Base-by-base conservation (phyloP, 2,888 invertebrate genomes). In the Leptinotarsa haldemani region DNA sequence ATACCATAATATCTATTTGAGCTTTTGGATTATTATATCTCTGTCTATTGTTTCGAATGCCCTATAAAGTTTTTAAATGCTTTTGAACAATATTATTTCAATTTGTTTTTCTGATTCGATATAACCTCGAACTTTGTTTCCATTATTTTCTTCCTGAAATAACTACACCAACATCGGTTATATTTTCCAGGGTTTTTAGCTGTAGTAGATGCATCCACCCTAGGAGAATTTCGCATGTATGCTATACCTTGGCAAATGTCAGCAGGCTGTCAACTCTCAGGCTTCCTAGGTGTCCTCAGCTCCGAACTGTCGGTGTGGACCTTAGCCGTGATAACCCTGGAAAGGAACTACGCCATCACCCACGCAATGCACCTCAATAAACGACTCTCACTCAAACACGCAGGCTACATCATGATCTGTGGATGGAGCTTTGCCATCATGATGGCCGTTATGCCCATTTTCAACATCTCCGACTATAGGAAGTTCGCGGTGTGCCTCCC, bases 181-280 rank as follows among this genome's bases (percentile, higher is more conserved):
- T 40, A 40, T 40, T 40, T 80, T 82, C 25, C 86, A 94, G 97
- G 97, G 0, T 93, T 98, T 83, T 88, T 99, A 83, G 98, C 98
- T 0, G 95, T 98, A 61, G 96, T 98, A 69, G 99, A 99, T 88
- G 97, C 97, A 0, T 95, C 96, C 25, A 98, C 98, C 0, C 89
- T 98, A 74, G 98, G 98, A 30, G 96, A 97, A 88, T 99, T 98
- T 88, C 94, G 97, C 80, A 95, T 94, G 91, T 96, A 96, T 88
- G 98, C 98, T 18, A 97, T 99, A 78, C 94, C 95, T 0, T 99
- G 99, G 98, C 99, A 99, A 89, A 95, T 96, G 93, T 97, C 97
- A 46, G 91, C 93, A 52, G 96, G 95, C 40, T 99, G 98, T 88
- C 95, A 96, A 84, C 90, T 97, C 65, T 97, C 98, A 1, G 99